Base-by-base conservation (phyloP, 2,888 invertebrate genomes). In the Acholoe squamosa region DNA sequence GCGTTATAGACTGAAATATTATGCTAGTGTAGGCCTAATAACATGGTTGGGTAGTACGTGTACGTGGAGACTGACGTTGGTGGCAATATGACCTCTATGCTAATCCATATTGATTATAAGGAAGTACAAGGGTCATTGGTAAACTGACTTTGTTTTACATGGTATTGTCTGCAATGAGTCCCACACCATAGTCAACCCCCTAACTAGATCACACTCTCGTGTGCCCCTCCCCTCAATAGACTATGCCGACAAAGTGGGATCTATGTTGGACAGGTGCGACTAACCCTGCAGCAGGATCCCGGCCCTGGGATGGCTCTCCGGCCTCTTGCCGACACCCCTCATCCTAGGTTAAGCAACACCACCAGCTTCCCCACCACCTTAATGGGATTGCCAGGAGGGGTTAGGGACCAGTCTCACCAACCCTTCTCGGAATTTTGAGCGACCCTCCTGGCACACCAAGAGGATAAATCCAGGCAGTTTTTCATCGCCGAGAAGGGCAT, bases 391-490 rank as follows among this genome's bases (percentile, higher is more conserved):
- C 80, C 22, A 19, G 19, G 80, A 19, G n/a, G 80, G 80, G 34
- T 80, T 80, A 80, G 80, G 34, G 80, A 33, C 80, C 80, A 16
- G 80, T 43, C 33, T 22, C 80, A 19, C 22, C 34, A 7, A 34
- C 34, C 43, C 80, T 34, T 80, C 34, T 33, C 43, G 34, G 80
- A 80, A 80, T 80, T 80, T 80, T 80, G 80, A 80, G 80, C 80
- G 80, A 80, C 34, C 34, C 80, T 19, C 22, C 80, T 22, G n/a
- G 80, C 43, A 7, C 43, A 43, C n/a, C 33, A 19, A 0, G 80
- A 33, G 43, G 43, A 19, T 80, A 80, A 80, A 80, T 80, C 80
- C 80, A 10, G 5, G 80, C 43, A 80, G 14, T 80, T 80, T 80
- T 80, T 80, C 80, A 80, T 80, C 80, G 43, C 25, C 34, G 80